Conservation (phyloP, 2,797 vertebrate genomes). For the Tarsius wallacei region DNA sequence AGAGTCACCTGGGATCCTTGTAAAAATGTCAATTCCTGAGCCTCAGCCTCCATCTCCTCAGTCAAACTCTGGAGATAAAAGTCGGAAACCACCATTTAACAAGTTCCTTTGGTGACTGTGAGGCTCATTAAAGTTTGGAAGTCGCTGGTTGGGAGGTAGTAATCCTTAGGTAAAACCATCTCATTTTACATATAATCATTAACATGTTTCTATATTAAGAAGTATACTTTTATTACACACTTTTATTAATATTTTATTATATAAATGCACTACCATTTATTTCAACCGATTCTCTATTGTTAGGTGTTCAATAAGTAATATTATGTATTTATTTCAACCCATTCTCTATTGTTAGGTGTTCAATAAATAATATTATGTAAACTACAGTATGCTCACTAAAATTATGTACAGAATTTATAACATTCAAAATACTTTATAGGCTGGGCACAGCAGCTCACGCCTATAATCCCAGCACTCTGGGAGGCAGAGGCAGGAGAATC, state of each 20-base stretch:
- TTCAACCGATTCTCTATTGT: not conserved
- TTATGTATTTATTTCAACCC: not conserved
- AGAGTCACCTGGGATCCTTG: not conserved
- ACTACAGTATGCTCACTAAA: not conserved
- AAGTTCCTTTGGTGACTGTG: not conserved
- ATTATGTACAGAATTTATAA: not conserved
- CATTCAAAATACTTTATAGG: not conserved
- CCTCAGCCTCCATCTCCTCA: not conserved
- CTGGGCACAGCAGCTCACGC: too few species aligned
- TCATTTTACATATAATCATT: constrained; percentile 26
- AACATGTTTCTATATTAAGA: constrained; percentile 25
- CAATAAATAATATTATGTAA: not conserved
- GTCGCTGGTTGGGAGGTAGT: not conserved
- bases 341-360: not conserved
- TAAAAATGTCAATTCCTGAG: not conserved
- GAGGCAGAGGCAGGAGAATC: too few species aligned
- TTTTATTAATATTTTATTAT: constrained; percentile 33
- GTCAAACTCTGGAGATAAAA: not conserved
- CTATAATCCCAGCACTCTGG: too few species aligned
- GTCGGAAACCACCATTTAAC: not conserved
- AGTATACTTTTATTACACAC: not conserved
- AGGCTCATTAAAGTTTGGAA: not conserved
- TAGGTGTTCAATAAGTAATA: not conserved
- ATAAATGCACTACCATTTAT: not conserved
- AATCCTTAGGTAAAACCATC: not conserved